Evolutionary conservation across 2,888 invertebrate species (phyloP), one percentile per base, ranked within the genome.

Genomic region (Torymus aiolomorphi): DNA sequence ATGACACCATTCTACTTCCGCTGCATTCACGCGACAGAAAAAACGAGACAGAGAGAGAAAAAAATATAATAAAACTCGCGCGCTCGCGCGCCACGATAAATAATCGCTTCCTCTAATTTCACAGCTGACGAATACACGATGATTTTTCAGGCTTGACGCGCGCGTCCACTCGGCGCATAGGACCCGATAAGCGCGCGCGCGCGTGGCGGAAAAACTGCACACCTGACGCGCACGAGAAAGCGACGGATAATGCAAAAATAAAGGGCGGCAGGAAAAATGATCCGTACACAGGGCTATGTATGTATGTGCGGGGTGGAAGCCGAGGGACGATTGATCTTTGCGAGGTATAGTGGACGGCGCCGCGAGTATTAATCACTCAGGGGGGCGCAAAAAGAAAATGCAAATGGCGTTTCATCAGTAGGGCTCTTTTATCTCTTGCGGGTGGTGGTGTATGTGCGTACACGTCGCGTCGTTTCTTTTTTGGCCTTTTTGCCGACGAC

Each of bases 321-420:
- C n/a, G 14, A 56, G 31, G n/a, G 56, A 74, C 49, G 57, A 76
- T 76, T 70, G 70, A 76, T 49, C 56, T 61, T 24, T 16, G 12
- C 20, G 63, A 49, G n/a, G n/a, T n/a, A n/a, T 24, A 65, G 51
- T 76, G 78, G 71, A 76, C 63, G 75, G 62, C 52, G 80, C 76
- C n/a, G n/a, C 73, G 69, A 67, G 73, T 80, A 82, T 82, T 82
- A 82, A 82, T 82, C 82, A 82, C 78, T 61, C 24, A 71, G 8
- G 69, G 31, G 5, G 31, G 75, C 5, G 69, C 56, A 83, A 84
- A 84, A 84, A 83, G 78, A 80, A 80, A 71, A 78, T 81, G 80
- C 83, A 83, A 85, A 86, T 82, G 83, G 78, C 82, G 84, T 82
- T 86, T 84, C 86, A 83, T 80, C 86, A 83, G 73, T 67, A 76